Evolutionary conservation across 2,113 vertebrate genomes (phyloP), one percentile per base, ranked within the genome.

Genomic region (Hemichromis elongatus): DNA sequence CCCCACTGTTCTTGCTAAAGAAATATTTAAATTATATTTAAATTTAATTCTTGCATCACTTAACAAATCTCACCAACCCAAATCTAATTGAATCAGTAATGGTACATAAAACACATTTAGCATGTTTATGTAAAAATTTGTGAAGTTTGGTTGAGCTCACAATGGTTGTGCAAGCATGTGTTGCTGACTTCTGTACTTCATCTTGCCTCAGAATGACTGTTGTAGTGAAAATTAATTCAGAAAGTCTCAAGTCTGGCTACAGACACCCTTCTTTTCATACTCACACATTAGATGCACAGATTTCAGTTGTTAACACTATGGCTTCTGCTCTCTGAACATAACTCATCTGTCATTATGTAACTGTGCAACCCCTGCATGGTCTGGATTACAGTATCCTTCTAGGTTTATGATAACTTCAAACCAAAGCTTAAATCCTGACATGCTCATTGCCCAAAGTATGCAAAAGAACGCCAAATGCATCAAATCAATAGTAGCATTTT

Each of bases 341-440:
- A 91, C 16, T 75, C 77, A 56, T 83, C 79, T 45, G 42, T 4
- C 24, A 30, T 92, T 86, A 91, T 52, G 37, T 80, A 88, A 92
- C 24, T 2, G 42, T 75, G 68, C 26, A 30, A 16, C 42, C 6
- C 4, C 9, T 30, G 24, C 4, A 28, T 7, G 6, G 42, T 19
- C 30, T 16, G 6, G 9, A 73, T 47, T 73, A 73, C 7, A 30
- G 7, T 19, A 50, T 47, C 6, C 42, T 73, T 50, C 14, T 19
- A 2, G 40, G 14, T 28, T 47, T 73, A 70, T 26, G 13, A 45
- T 28, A 47, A 47, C 66, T 28, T 73, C 14, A 4, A 73, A 73
- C 26, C 42, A 50, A 30, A 19, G 45, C 68, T 75, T 75, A 28
- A 75, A 50, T 75, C 26, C 30, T 50, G 16, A 75, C 0, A 50